Evolutionary conservation across 2,888 invertebrate genomes (phyloP).

Genomic region (Steinernema hermaphroditum): DNA sequence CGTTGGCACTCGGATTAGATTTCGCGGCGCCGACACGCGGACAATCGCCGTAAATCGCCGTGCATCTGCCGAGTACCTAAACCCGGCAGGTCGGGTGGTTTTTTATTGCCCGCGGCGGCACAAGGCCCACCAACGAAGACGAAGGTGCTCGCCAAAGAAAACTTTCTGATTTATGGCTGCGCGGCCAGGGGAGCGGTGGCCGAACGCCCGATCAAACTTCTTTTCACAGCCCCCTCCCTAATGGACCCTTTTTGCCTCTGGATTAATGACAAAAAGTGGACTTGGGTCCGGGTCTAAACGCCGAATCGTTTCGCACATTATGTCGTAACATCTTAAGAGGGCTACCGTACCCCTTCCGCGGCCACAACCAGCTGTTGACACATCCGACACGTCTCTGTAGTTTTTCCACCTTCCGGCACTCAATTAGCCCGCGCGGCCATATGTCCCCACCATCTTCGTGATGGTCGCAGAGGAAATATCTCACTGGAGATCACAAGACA

Average conservation of each 20-base stretch:
- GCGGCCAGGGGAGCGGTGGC: constrained; percentile 4
- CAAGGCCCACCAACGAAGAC: constrained; percentile 22
- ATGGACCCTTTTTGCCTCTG: too few relatives aligned
- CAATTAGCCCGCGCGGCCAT: constrained; percentile 20
- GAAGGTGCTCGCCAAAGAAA: constrained; percentile 19
- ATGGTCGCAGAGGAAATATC: too few relatives aligned
- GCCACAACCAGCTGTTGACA: constrained; percentile 8
- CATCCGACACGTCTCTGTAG: constrained; percentile 21
- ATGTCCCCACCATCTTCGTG: constrained; percentile 11
- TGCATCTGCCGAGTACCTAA: constrained; percentile 17
- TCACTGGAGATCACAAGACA: too few relatives aligned
- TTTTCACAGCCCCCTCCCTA: too few relatives aligned
- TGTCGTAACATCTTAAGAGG: too few relatives aligned
- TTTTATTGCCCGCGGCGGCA: constrained; percentile 27
- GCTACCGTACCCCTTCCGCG: too few relatives aligned
- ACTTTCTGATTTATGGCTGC: constrained; percentile 3
- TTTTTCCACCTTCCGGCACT: constrained; percentile 31
- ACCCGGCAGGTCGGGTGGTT: constrained; percentile 25
- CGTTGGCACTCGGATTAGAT: not conserved
- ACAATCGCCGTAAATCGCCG: constrained; percentile 29
- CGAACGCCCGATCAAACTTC: not conserved
- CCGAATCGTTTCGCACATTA: too few relatives aligned
- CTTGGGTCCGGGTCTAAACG: too few relatives aligned
- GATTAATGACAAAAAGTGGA: too few relatives aligned
- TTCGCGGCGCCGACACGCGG: constrained; percentile 8